phyloP scores from a whole-genome alignment of 1,140 invertebrate species.

The Ectropis grisescens region DNA sequence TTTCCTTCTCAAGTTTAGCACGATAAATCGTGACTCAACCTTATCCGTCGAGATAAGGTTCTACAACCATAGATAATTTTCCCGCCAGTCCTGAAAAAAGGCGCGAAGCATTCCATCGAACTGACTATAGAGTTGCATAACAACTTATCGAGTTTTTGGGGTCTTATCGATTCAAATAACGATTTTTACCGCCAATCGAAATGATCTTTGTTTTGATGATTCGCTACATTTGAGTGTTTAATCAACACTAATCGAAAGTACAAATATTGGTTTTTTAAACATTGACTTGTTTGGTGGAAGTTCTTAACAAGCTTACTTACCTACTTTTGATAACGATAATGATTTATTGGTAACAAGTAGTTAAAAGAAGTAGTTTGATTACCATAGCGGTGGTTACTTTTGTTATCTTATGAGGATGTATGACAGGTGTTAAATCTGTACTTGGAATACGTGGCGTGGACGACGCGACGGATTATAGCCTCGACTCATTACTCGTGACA shows the following conservation, averaged over 20 bases:
- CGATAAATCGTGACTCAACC: too few relatives aligned
- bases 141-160: constrained; percentile 2
- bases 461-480: too few relatives aligned
- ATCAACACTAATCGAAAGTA: constrained; percentile 35
- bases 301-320: background rate
- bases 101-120: constrained; percentile 19
- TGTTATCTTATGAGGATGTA: too few relatives aligned
- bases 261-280: constrained; percentile 36
- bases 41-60: too few relatives aligned
- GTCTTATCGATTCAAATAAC: constrained; percentile 34
- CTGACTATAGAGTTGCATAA: constrained; percentile 1
- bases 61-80: too few relatives aligned
- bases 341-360: background rate
- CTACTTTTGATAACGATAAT: background rate
- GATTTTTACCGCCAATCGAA: constrained; percentile 30
- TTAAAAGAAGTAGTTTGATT: background rate
- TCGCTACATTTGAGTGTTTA: constrained; percentile 37
- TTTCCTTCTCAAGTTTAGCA: too few relatives aligned
- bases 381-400: background rate
- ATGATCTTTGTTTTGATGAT: constrained; percentile 46
- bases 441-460: too few relatives aligned
- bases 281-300: constrained; percentile 12
- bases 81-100: constrained; percentile 15
- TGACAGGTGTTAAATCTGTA: too few relatives aligned
- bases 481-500: too few relatives aligned